Percentiles rank a stretch among this genome's conserved stretches.
Evolutionary conservation across 2,888 invertebrate genomes (phyloP).

Genomic region (Idaea straminata): DNA sequence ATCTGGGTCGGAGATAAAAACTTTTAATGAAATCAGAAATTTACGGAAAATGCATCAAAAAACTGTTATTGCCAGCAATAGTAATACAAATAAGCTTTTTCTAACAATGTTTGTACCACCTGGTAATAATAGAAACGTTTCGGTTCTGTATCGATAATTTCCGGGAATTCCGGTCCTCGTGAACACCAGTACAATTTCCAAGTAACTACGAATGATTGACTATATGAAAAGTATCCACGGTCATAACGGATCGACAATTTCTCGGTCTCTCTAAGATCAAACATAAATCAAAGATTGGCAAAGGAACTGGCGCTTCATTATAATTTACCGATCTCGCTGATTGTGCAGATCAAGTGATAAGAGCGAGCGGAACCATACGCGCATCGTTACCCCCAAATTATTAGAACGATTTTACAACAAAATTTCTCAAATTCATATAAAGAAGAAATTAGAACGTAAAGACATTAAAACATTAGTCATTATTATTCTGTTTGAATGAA

Average conservation of each 20-base stretch:
- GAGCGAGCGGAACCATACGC: not conserved
- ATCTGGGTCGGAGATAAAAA: slow-evolving; percentile 43
- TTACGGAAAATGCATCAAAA: not conserved
- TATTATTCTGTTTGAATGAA: not conserved
- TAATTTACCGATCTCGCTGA: not conserved
- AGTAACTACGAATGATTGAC: too few relatives aligned
- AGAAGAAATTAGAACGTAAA: not conserved
- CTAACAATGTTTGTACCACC: too few relatives aligned
- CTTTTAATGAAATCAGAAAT: not conserved
- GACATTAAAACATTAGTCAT: not conserved
- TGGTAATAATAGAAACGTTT: too few relatives aligned
- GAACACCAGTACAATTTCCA: too few relatives aligned
- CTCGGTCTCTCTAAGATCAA: not conserved
- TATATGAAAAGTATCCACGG: too few relatives aligned
- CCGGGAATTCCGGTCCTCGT: too few relatives aligned
- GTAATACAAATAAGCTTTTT: not conserved
- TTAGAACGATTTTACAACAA: not conserved
- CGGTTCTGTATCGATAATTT: too few relatives aligned
- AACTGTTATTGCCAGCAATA: not conserved
- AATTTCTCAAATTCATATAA: not conserved
- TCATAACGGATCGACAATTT: not conserved
- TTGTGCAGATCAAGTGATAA: not conserved
- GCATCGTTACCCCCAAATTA: not conserved
- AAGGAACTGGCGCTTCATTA: not conserved
- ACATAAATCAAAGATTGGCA: not conserved